phyloP scores from a whole-genome alignment of 2,113 vertebrate genomes.

The Corydoras sp. region DNA sequence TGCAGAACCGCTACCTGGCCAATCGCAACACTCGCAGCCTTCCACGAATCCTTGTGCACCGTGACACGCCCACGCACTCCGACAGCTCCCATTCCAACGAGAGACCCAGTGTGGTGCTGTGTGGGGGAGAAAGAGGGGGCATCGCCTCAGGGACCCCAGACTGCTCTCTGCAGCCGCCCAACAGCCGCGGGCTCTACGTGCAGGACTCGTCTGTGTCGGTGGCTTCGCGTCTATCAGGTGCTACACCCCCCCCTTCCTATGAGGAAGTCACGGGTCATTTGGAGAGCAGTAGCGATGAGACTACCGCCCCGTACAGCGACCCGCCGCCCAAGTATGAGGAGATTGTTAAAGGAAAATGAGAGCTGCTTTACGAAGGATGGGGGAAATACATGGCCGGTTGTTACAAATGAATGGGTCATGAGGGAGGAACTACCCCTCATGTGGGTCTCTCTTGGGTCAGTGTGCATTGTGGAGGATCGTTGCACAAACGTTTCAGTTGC shows the following conservation, averaged over 20 bases:
- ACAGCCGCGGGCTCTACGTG: constrained; percentile 64
- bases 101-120: constrained; percentile 47
- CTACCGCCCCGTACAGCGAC: constrained; percentile 70
- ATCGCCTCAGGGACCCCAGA: constrained; percentile 31
- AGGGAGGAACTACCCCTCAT: neutral
- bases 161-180: constrained; percentile 55
- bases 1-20: constrained; percentile 77
- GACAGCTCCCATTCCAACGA: constrained; percentile 54
- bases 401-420: neutral
- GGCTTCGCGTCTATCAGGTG: constrained; percentile 75
- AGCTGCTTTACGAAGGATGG: neutral
- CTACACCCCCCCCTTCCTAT: constrained; percentile 81
- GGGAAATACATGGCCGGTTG: neutral
- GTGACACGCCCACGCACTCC: constrained; percentile 62
- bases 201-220: constrained; percentile 66
- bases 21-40: constrained; percentile 73
- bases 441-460: neutral
- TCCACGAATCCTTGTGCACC: constrained; percentile 78
- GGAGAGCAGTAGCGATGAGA: constrained; percentile 76
- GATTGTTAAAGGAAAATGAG: constrained; percentile 68
- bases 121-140: constrained; percentile 32
- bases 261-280: constrained; percentile 82
- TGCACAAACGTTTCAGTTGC: neutral
- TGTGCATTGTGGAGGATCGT: constrained; percentile 1
- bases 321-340: constrained; percentile 85